A percentile compares a stretch with the other conserved stretches of the same genome.
These are phyloP conservation scores for Alligator mississippiensis DNA, from an alignment of 2,113 vertebrate genomes.

Conservation along the genomic window DNA sequence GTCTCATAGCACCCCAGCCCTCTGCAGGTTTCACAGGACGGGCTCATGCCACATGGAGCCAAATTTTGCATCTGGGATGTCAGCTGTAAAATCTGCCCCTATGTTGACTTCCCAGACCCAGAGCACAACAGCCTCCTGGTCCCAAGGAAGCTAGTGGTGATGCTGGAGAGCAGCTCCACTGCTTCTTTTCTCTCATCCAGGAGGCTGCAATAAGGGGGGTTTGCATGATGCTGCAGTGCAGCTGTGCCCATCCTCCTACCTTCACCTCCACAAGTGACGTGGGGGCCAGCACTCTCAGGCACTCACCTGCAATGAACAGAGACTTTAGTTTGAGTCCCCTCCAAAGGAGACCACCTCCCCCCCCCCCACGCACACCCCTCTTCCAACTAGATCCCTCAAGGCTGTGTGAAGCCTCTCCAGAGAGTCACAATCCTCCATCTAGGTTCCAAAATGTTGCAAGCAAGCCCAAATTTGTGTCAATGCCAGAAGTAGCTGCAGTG, in stretches of 20 bases:
- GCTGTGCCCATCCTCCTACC: conserved; percentile 67
- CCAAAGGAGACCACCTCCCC: neutral
- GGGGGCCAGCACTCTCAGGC: conserved; percentile 73
- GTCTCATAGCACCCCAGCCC: no score
- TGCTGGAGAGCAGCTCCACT: conserved; percentile 55
- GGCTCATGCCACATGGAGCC: no score
- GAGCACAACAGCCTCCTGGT: no score
- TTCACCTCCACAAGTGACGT: conserved; percentile 74
- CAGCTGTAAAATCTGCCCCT: no score
- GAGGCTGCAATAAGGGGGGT: conserved; percentile 80
- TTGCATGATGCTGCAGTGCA: conserved; percentile 62
- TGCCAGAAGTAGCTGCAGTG: no score
- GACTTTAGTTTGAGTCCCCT: no score
- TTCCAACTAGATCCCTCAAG: neutral
- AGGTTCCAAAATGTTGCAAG: no score
- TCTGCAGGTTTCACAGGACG: neutral
- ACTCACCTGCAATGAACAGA: conserved; percentile 51
- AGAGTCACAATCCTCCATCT: no score
- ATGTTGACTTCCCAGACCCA: no score
- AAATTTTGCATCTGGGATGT: no score
- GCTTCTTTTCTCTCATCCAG: conserved; percentile 80
- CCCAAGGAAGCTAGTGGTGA: no score
- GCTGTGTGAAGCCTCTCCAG: neutral
- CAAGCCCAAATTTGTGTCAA: no score
- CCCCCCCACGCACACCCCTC: neutral